A percentile compares a stretch with the other conserved stretches of the same genome.
Conservation (phyloP, 2,888 invertebrate species). For the Hyalella azteca region DNA sequence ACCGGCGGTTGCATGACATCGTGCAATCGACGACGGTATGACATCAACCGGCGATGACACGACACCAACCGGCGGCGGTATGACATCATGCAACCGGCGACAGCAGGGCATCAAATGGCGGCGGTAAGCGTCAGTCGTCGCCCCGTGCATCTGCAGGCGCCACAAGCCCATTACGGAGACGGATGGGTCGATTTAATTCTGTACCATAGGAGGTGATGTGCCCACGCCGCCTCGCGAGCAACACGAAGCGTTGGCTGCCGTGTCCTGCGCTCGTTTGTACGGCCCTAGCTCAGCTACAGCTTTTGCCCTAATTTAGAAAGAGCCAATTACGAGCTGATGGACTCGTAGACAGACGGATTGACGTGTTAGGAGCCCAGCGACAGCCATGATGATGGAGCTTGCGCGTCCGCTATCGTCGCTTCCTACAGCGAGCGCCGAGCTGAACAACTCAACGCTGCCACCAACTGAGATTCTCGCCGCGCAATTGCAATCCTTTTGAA, state of each 20-base stretch:
- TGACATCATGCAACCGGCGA: too few species aligned
- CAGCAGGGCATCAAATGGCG: background rate
- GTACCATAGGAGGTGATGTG: conserved; percentile 32
- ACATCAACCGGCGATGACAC: too few species aligned
- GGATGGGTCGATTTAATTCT: conserved; percentile 34
- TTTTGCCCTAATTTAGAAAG: conserved; percentile 33
- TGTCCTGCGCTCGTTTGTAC: conserved; percentile 23
- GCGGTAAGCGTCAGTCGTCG: conserved; percentile 1
- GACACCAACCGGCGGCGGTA: too few species aligned
- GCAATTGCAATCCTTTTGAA: background rate
- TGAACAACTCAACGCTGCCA: too few species aligned
- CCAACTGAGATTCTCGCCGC: background rate
- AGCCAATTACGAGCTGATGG: conserved; percentile 29
- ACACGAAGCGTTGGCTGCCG: background rate
- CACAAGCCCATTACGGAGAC: conserved; percentile 11
- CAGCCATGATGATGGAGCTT: conserved; percentile 33
- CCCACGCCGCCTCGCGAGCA: background rate
- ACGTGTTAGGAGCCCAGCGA: conserved; percentile 30
- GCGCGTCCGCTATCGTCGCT: conserved; percentile 29
- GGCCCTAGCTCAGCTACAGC: conserved; percentile 32
- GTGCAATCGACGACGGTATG: too few species aligned
- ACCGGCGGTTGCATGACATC: too few species aligned
- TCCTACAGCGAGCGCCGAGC: background rate
- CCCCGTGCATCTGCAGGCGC: background rate
- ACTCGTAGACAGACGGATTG: conserved; percentile 30